These are phyloP conservation scores for Lasioglossum lativentre DNA, from an alignment of 2,888 invertebrate species.

Conservation along the genomic window DNA sequence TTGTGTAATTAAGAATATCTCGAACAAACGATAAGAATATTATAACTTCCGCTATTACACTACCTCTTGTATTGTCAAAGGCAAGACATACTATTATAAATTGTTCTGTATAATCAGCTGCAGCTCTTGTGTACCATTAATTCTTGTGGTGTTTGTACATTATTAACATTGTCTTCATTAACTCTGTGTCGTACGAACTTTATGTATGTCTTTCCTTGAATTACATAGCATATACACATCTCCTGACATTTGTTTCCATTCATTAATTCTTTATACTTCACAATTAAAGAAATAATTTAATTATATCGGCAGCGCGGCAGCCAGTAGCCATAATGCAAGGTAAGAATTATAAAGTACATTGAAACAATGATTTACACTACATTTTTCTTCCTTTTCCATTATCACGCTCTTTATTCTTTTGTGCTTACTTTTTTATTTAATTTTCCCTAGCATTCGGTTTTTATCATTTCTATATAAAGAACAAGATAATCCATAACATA, in stretches of 20 bases:
- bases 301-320: slow-evolving; percentile 85
- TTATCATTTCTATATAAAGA: slow-evolving; percentile 34
- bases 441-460: slow-evolving; percentile 54
- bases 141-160: slow-evolving; percentile 17
- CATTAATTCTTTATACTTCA: slow-evolving; percentile 71
- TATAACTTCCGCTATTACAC: slow-evolving; percentile 46
- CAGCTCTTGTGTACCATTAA: slow-evolving; percentile 11
- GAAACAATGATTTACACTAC: slow-evolving; percentile 83
- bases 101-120: neutral
- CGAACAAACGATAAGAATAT: slow-evolving; percentile 36
- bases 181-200: neutral
- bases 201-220: slow-evolving; percentile 68
- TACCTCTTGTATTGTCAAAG: slow-evolving; percentile 56
- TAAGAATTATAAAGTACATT: slow-evolving; percentile 84
- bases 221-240: slow-evolving; percentile 63
- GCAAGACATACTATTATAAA: slow-evolving; percentile 66
- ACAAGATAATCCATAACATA: slow-evolving; percentile 37
- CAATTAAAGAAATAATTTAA: slow-evolving; percentile 84
- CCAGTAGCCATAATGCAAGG: slow-evolving; percentile 85
- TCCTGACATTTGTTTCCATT: slow-evolving; percentile 70
- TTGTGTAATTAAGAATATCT: slow-evolving; percentile 34
- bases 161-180: slow-evolving; percentile 1
- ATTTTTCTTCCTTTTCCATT: slow-evolving; percentile 79
- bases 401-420: slow-evolving; percentile 77
- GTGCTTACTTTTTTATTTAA: slow-evolving; percentile 63